Base-by-base conservation (phyloP, 1,140 invertebrate genomes). In the Parasteatoda tepidariorum region DNA sequence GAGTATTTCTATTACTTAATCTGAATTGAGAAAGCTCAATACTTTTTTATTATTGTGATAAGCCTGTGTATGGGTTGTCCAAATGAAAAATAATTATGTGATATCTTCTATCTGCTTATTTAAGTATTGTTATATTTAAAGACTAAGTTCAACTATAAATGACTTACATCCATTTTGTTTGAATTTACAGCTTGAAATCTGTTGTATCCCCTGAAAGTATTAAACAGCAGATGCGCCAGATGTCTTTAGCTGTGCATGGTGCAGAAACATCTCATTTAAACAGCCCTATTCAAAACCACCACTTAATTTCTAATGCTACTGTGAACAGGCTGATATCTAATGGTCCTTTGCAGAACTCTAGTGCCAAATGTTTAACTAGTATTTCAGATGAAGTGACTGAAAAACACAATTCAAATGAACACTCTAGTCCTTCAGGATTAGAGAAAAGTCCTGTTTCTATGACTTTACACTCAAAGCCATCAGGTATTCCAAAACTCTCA, bases 151-250 rank as follows among this genome's bases (percentile, higher is more conserved):
- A n/a, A n/a, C n/a, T n/a, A n/a, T n/a, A n/a, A n/a, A n/a, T n/a
- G n/a, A n/a, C n/a, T n/a, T n/a, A n/a, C n/a, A n/a, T n/a, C n/a
- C n/a, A n/a, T n/a, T n/a, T n/a, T 4, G 18, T 2, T 48, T 48
- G 9, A 2, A 48, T 48, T 59, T 67, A 5, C 48, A 74, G 78
- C 33, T 31, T 82, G 33, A 82, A 82, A 62, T 82, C 78, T 26
- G 67, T 70, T 15, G 34, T 82, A 9, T 82, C 78, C 30, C 66
- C 78, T 4, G 78, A 82, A 30, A 82, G 54, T 33, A 28, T 61
- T 5, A 67, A 82, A 24, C 48, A 34, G 1, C 61, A 59, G 24
- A 55, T 68, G 33, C 34, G 76, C 15, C 76, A 79, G 13, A 67
- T 79, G 41, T 68, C 76, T 0, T 9, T 71, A 3, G 67, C 33